Percentiles rank a stretch among this genome's conserved stretches.
Evolutionary conservation across 2,113 vertebrate genomes (phyloP).

Genomic region (Melospiza melodia): DNA sequence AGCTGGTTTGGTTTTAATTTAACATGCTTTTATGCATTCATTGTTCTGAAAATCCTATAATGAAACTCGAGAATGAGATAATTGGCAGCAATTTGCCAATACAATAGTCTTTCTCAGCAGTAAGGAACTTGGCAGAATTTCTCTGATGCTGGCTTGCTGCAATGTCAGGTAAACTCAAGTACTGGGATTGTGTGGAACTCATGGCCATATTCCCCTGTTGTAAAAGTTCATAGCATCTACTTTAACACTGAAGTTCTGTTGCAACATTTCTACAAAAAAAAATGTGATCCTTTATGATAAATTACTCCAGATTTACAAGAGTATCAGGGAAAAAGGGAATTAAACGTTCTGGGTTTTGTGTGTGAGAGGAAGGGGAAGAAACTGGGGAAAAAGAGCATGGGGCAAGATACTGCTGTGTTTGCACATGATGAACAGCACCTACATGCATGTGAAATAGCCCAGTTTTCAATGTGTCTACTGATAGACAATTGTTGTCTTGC

Average conservation of each 20-base stretch:
- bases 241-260: background rate
- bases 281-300: background rate
- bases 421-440: accelerated
- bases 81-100: background rate
- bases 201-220: background rate
- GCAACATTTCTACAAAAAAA: background rate
- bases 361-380: background rate
- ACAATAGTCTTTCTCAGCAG: background rate
- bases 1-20: background rate
- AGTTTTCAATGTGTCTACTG: background rate
- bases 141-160: background rate
- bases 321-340: background rate
- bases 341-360: background rate
- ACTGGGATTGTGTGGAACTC: background rate
- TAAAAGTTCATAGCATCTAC: background rate
- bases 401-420: background rate
- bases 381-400: background rate
- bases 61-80: background rate
- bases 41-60: background rate
- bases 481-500: background rate
- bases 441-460: background rate
- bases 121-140: background rate
- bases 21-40: background rate
- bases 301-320: background rate
- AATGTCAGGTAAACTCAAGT: background rate